Base-by-base conservation (phyloP, 2,888 invertebrate genomes). In the Eristalis intricaria region DNA sequence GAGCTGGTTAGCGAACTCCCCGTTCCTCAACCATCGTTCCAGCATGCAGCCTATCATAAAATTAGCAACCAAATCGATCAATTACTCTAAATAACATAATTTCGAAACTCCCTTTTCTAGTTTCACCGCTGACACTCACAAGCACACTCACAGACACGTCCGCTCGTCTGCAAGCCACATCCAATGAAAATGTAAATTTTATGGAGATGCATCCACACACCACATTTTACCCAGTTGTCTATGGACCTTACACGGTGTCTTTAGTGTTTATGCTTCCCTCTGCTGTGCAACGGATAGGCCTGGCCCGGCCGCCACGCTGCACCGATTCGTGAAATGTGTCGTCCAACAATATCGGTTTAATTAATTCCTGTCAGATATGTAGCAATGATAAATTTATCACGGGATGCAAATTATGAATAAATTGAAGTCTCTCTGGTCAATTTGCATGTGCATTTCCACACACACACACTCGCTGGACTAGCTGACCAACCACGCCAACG, bases 11-110 rank as follows among this genome's bases (percentile, higher is more conserved):
- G 60, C 32, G 22, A 40, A 64, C 35, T 38, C 10, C 10, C 32
- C 58, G 38, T 26, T 29, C 32, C 70, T 38, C 26, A 61, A 43
- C 71, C 75, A 71, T 78, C 66, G 19, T 63, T 76, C 35, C 76
- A 76, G 38, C 56, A 35, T 68, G 85, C 81, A 77, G 80, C 1
- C 19, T 73, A 66, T 84, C 82, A 77, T 88, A 86, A 89, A 89
- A 89, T 89, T 89, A 89, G 89, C 89, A 89, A 89, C 88, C 88
- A 89, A 89, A 89, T 89, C 88, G 89, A 89, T 89, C 89, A 89
- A 89, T 89, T 89, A 89, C 88, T 86, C 85, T 81, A 81, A 88
- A 89, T 89, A 88, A 89, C 89, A 89, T 89, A 89, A 89, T 89
- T 88, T 82, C 58, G 32, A 71, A 68, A 66, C 61, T 73, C 71